phyloP scores from a whole-genome alignment of 2,113 vertebrate genomes.

The Neolamprologus kungweensis region DNA sequence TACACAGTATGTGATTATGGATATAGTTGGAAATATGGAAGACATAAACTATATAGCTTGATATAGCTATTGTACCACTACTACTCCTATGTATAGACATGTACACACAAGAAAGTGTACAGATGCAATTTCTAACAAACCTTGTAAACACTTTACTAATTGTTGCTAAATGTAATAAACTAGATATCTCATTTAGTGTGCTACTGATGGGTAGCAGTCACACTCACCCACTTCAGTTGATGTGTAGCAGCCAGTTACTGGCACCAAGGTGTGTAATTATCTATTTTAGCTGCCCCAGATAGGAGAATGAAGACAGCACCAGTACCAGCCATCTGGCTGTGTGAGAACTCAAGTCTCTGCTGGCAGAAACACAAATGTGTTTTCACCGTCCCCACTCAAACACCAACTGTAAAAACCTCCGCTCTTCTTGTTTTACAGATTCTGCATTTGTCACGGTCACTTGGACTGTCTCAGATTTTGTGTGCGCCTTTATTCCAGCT shows the following conservation, averaged over 20 bases:
- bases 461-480: constrained; percentile 28
- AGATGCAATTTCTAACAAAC: not conserved
- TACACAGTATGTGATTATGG: too few species aligned
- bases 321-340: constrained; percentile 49
- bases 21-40: too few species aligned
- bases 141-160: not conserved
- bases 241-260: constrained; percentile 22
- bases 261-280: constrained; percentile 44
- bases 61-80: too few species aligned
- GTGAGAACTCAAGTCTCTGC: constrained; percentile 27
- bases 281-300: constrained; percentile 47
- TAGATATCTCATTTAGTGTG: not conserved
- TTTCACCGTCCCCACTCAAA: constrained; percentile 34
- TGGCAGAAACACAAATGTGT: constrained; percentile 43
- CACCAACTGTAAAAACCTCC: constrained; percentile 29
- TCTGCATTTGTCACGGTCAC: constrained; percentile 54
- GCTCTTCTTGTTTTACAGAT: constrained; percentile 55
- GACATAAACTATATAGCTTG: too few species aligned
- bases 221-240: constrained; percentile 4
- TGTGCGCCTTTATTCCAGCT: constrained; percentile 29
- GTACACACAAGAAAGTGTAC: not conserved
- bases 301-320: constrained; percentile 43
- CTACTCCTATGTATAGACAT: too few species aligned
- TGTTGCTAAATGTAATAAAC: not conserved
- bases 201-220: not conserved